Base-by-base conservation (phyloP, 2,797 vertebrate genomes). In the Centropyge bicolor region DNA sequence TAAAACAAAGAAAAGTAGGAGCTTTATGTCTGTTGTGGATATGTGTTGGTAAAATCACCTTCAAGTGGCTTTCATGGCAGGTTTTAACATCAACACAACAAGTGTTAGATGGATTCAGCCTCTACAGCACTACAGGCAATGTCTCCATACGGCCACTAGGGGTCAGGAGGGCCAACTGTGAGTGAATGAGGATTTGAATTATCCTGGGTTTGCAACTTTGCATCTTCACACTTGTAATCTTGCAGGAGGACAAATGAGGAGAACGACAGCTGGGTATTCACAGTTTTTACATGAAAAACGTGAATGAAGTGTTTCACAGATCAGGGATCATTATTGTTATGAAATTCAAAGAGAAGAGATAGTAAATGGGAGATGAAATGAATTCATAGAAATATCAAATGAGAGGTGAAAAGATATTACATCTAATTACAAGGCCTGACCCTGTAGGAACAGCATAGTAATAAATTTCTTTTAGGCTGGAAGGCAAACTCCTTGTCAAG, bases 131-230 rank as follows among this genome's bases (percentile, higher is more conserved):
- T 4, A 5, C 43, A 35, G 0, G 75, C 7, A 22, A 38, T 76
- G 41, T 41, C 65, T 31, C 22, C 2, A 0, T 7, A 8, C 4
- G 54, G 13, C 81, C 86, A 31, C 81, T 51, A 84, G 83, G 43
- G 64, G 81, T 31, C 88, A 75, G 60, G 27, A 76, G n/a, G 76
- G 49, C 27, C 35, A 61, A 14, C 13, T 45, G 48, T 57, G 48
- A 60, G 56, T 24, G 52, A 55, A 0, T 14, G 20, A 19, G 6
- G 9, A 19, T 7, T 3, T 59, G 24, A 64, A 20, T 14, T 17
- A 7, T 27, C 49, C 68, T 19, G n/a, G 27, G 5, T 49, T n/a
- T 1, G 17, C 51, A 51, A 59, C 24, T 27, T 45, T 38, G 12
- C 36, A 20, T 61, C 55, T 27, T 35, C 43, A 36, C 12, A 54